phyloP scores from a whole-genome alignment of 2,888 invertebrate species.

The Drosophila phalerata region DNA sequence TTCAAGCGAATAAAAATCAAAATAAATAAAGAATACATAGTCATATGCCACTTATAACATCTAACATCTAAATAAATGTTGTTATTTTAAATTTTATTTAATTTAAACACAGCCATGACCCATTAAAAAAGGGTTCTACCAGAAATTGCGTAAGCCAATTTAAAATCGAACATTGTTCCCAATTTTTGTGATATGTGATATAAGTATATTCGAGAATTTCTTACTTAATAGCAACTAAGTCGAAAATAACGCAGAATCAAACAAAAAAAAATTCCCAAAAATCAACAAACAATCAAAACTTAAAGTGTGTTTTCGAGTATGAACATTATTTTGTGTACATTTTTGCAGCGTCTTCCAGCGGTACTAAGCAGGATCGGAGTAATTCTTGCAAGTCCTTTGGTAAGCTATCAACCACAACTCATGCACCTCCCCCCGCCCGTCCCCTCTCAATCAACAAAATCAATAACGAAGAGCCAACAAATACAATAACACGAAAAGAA shows the following conservation, averaged over 20 bases:
- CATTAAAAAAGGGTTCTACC: conserved; percentile 16
- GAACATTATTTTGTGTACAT: conserved; percentile 86
- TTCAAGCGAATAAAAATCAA: background rate
- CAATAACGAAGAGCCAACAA: conserved; percentile 32
- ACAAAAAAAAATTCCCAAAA: conserved; percentile 31
- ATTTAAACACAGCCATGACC: conserved; percentile 20
- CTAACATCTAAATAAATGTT: conserved; percentile 8
- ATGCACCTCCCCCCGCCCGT: conserved; percentile 61
- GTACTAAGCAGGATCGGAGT: conserved; percentile 98
- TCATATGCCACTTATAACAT: conserved; percentile 28
- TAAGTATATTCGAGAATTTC: conserved; percentile 38
- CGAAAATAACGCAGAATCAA: conserved; percentile 44
- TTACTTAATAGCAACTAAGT: conserved; percentile 44
- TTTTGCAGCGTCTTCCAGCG: conserved; percentile 96
- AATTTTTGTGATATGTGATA: conserved; percentile 83
- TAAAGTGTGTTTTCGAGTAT: conserved; percentile 86
- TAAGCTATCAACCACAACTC: conserved; percentile 88
- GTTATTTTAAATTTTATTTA: conserved; percentile 26
- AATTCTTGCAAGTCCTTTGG: conserved; percentile 98
- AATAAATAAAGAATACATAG: background rate
- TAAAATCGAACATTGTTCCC: conserved; percentile 83
- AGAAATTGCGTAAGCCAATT: conserved; percentile 37
- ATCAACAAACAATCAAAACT: conserved; percentile 66
- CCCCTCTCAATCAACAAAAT: conserved; percentile 2
- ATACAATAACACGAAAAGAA: conserved; percentile 26